phyloP scores from a whole-genome alignment of 2,113 vertebrate genomes.

The Cranoglanis bouderius region DNA sequence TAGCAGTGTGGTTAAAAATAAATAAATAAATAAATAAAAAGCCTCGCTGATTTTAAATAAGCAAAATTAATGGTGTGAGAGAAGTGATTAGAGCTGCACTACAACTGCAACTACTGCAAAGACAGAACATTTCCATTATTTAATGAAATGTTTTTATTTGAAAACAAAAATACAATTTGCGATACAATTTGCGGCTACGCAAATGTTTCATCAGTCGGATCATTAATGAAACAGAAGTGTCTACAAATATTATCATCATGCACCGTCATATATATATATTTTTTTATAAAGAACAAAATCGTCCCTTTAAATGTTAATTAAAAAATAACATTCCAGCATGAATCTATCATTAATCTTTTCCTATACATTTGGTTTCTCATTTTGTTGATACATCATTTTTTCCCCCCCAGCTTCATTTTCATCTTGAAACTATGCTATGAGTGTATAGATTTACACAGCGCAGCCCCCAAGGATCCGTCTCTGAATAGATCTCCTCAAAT shows the following conservation, averaged over 20 bases:
- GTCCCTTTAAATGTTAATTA: background rate
- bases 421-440: background rate
- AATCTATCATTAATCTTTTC: background rate
- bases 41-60: constrained; percentile 7
- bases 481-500: constrained; percentile 2
- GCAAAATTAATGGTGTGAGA: background rate
- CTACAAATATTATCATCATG: background rate
- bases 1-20: background rate
- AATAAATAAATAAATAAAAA: background rate
- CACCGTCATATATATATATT: background rate
- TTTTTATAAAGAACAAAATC: background rate
- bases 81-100: background rate
- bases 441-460: background rate
- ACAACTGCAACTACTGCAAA: no score
- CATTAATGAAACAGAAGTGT: constrained; percentile 2
- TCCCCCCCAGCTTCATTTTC: background rate
- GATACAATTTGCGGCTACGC: background rate
- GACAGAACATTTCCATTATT: background rate
- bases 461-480: background rate
- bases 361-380: no score
- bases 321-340: background rate
- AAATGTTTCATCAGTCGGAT: background rate
- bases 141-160: background rate
- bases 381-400: background rate
- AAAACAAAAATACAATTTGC: background rate